Base-by-base conservation (phyloP, 1,140 invertebrate genomes). In the Semibalanus balanoides region DNA sequence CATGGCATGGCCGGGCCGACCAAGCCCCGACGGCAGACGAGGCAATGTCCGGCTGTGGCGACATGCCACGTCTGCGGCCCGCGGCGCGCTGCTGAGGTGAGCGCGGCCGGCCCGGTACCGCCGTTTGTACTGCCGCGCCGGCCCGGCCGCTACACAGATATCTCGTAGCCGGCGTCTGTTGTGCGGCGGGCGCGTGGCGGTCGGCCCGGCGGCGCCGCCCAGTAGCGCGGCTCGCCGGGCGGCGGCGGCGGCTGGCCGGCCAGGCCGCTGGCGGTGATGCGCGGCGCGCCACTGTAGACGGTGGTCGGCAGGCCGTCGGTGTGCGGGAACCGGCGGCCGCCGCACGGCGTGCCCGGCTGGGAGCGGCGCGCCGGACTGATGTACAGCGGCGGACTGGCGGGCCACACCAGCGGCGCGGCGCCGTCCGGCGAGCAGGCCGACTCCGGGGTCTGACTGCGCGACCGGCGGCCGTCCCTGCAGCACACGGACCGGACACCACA, bases 231-330 rank as follows among this genome's bases (percentile, higher is more conserved):
- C 76, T 31, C 69, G 72, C 29, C 43, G 5, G 64, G 51, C 29
- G 40, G 76, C 76, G 31, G 78, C 76, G 25, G 79, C 78, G 71
- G 77, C 79, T 11, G 70, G 73, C 30, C 79, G 79, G 19, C 73
- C 70, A 51, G 77, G 77, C 51, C 79, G 79, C 73, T 80, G 78
- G 31, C 77, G 78, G 28, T 80, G 78, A 71, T 80, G 79, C 69
- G 78, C 51, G 79, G 73, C 35, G 74, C 77, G 75, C 43, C 77
- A 77, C 69, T 80, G 79, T 75, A 77, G 79, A 74, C 77, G 76
- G 28, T 75, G 31, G 25, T 31, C 72, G 30, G 43, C 72, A 51
- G 51, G 75, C 40, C 43, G 75, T 30, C 72, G 31, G 25, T 40
- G 75, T 14, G 74, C 74, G 75, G 75, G 73, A 27, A 43, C 74